Conservation (phyloP, 2,113 vertebrate species). For the Leptobrachium ailaonicum region DNA sequence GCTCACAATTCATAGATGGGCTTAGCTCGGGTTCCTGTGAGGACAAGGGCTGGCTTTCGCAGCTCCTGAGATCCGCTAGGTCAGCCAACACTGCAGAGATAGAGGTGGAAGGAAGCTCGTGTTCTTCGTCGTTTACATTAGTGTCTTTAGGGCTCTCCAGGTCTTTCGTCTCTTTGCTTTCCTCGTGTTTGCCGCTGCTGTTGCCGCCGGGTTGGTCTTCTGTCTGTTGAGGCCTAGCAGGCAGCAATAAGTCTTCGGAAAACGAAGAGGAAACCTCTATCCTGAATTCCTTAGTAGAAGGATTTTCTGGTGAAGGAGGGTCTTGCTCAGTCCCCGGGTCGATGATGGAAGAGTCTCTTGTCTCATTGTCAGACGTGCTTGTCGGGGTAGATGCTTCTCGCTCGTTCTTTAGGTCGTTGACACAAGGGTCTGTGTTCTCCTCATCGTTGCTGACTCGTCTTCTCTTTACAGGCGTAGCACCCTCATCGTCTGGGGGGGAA, state of each 20-base stretch:
- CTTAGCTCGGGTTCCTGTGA: constrained; percentile 76
- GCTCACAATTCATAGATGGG: constrained; percentile 73
- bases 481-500: constrained; percentile 80
- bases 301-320: constrained; percentile 83
- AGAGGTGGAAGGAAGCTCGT: constrained; percentile 75
- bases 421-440: constrained; percentile 73
- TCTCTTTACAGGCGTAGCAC: constrained; percentile 90
- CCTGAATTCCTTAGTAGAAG: constrained; percentile 83
- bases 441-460: constrained; percentile 89
- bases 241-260: constrained; percentile 72
- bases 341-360: constrained; percentile 95
- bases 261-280: constrained; percentile 83
- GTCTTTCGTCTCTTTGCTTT: constrained; percentile 74
- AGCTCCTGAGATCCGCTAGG: constrained; percentile 73
- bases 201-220: constrained; percentile 62
- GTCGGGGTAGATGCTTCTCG: constrained; percentile 87
- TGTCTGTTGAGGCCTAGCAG: constrained; percentile 64
- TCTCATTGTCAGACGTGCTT: constrained; percentile 95
- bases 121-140: constrained; percentile 72
- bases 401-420: constrained; percentile 77
- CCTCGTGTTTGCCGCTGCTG: constrained; percentile 66
- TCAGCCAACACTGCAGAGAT: constrained; percentile 76
- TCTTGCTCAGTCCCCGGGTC: constrained; percentile 97
- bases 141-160: constrained; percentile 71
- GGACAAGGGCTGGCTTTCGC: constrained; percentile 75